phyloP scores from a whole-genome alignment of 2,888 invertebrate species.

The Apamea sordens region DNA sequence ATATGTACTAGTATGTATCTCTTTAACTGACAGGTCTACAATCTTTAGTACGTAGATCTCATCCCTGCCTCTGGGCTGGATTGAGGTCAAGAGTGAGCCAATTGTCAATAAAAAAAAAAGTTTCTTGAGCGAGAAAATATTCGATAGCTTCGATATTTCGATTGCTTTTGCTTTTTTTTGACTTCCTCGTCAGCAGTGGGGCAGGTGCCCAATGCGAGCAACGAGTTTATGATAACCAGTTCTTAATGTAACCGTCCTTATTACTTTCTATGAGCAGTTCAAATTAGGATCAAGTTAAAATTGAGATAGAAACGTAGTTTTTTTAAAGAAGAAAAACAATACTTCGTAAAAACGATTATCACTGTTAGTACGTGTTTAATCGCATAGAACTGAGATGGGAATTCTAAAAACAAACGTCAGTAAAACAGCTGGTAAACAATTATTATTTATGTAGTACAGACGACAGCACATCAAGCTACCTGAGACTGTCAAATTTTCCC shows the following conservation, averaged over 20 bases:
- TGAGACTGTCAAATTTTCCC: too few relatives aligned
- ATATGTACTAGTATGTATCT: neutral
- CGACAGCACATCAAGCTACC: too few relatives aligned
- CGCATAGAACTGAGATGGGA: too few relatives aligned
- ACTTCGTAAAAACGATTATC: neutral
- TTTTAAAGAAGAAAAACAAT: neutral
- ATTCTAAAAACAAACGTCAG: neutral
- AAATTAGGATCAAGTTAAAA: conserved; percentile 14
- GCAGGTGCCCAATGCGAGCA: neutral
- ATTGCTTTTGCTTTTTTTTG: too few relatives aligned
- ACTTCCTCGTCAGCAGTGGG: neutral
- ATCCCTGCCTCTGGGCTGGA: too few relatives aligned
- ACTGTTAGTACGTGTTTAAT: neutral
- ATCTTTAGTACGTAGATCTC: neutral
- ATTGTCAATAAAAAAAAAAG: too few relatives aligned
- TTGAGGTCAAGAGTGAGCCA: too few relatives aligned
- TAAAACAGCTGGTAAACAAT: neutral
- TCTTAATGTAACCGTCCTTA: conserved; percentile 32
- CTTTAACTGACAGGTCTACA: neutral
- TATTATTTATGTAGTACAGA: too few relatives aligned
- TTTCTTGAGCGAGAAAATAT: neutral
- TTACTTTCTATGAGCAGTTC: conserved; percentile 45
- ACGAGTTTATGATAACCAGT: conserved; percentile 35
- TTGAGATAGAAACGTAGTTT: neutral
- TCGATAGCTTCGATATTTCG: too few relatives aligned